Evolutionary conservation across 2,113 vertebrate genomes (phyloP), one percentile per base, ranked within the genome.

Genomic region (Hypomesus transpacificus): DNA sequence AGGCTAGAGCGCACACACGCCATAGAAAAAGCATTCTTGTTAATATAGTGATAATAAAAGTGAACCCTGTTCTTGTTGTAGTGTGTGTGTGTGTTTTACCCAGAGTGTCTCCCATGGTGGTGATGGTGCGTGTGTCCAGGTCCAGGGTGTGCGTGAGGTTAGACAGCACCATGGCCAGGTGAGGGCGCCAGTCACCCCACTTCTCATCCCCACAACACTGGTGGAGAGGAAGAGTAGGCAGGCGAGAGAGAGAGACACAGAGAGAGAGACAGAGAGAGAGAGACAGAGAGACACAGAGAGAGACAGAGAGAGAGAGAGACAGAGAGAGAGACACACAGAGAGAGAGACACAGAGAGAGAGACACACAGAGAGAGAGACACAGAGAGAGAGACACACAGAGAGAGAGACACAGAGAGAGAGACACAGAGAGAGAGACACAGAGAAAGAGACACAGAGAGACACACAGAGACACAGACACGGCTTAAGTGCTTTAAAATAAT

Each of bases 171-270:
- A 99, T 99, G 14, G 97, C 96, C 57, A 99, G 89, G 54, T 98
- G 97, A 5, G 97, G 97, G 66, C 97, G 91, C 97, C 97, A 99
- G 81, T 99, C 97, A 3, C 97, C 97, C 97, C 97, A 99, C 77
- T 96, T 98, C 85, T 98, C 97, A 65, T 98, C 97, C 71, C 97
- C 97, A 65, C 97, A 99, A 75, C 95, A 98, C 97, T 99, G 74
- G 14, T 80, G 73, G 39, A 0, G 80, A 58, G 81, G 75, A 17
- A 26, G 18, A 22, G 14, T 20, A 67, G 7, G 24, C 54, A 65
- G 22, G 5, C 54, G 56, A 70, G 22, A 2, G 28, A 14, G 11
- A 11, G 22, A 50, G 1, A 53, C 22, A 6, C 17, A 21, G 26
- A 70, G 22, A 1, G 46, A n/a, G 14, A 11, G 22, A 50, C 1